Evolutionary conservation across 2,113 vertebrate species (phyloP).

Genomic region (Entomyzon cyanotis): DNA sequence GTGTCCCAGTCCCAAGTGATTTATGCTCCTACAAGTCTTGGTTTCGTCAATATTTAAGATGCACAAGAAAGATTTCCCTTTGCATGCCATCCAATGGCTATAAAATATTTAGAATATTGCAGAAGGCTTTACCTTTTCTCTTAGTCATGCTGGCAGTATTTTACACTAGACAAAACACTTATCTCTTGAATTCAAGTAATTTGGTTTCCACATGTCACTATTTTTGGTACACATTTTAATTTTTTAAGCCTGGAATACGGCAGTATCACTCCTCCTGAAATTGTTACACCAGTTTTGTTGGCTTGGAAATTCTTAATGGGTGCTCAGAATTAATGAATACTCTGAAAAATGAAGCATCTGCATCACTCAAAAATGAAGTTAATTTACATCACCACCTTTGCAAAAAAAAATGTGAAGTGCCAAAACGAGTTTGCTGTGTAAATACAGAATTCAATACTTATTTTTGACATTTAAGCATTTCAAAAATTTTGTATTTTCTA

Average conservation of each 20-base stretch:
- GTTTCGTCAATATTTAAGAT: background rate
- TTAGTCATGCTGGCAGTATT: background rate
- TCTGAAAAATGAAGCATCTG: background rate
- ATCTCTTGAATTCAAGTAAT: background rate
- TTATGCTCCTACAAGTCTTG: background rate
- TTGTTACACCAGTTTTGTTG: background rate
- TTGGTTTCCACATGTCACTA: background rate
- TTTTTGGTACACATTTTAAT: background rate
- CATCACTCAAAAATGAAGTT: background rate
- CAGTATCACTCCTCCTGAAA: background rate
- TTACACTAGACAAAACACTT: background rate
- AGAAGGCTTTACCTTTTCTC: background rate
- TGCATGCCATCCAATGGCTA: background rate
- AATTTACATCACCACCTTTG: background rate
- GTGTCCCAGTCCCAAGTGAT: background rate
- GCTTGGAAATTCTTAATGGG: background rate
- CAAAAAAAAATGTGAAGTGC: background rate
- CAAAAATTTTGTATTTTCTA: conserved; percentile 62
- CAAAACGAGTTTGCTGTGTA: background rate
- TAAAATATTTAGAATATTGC: background rate
- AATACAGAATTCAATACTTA: background rate
- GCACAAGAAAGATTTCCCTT: background rate
- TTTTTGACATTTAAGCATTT: background rate
- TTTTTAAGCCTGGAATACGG: background rate
- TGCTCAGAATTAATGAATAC: background rate